Evolutionary conservation across 2,888 invertebrate genomes (phyloP).

Genomic region (Zygaena filipendulae): DNA sequence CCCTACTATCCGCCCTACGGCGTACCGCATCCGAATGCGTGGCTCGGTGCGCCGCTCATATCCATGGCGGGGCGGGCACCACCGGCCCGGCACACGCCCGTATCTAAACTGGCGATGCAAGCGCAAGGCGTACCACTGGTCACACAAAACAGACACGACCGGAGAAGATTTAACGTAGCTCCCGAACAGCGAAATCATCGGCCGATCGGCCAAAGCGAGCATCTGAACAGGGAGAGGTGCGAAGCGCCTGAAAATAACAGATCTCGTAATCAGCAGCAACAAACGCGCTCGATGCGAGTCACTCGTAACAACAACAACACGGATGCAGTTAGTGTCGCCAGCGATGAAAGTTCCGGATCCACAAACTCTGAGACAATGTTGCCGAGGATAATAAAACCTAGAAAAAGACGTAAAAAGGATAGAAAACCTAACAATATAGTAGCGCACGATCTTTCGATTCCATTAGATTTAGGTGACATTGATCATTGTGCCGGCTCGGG

Average conservation of each 20-base stretch:
- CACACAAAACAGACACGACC: conserved; percentile 72
- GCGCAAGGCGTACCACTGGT: conserved; percentile 89
- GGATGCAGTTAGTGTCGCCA: conserved; percentile 78
- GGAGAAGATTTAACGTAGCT: conserved; percentile 49
- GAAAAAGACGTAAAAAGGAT: conserved; percentile 91
- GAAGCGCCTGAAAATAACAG: conserved; percentile 47
- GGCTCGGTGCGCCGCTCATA: conserved; percentile 85
- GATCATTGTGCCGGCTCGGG: conserved; percentile 54
- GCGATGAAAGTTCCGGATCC: conserved; percentile 80
- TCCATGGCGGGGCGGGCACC: conserved; percentile 77
- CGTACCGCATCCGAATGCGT: conserved; percentile 70
- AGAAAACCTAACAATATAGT: conserved; percentile 74
- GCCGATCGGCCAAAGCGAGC: conserved; percentile 35
- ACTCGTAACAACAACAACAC: conserved; percentile 67
- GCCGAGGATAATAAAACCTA: conserved; percentile 89
- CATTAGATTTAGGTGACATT: conserved; percentile 51
- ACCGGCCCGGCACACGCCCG: conserved; percentile 58
- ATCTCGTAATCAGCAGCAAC: conserved; percentile 50
- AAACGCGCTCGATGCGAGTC: conserved; percentile 44
- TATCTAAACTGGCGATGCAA: conserved; percentile 82
- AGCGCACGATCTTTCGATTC: conserved; percentile 48
- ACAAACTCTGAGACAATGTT: conserved; percentile 78
- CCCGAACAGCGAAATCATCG: conserved; percentile 55
- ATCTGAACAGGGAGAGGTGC: conserved; percentile 41
- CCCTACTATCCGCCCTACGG: conserved; percentile 63